Conservation (phyloP, 2,797 vertebrate species). For the Sebastes minor region DNA sequence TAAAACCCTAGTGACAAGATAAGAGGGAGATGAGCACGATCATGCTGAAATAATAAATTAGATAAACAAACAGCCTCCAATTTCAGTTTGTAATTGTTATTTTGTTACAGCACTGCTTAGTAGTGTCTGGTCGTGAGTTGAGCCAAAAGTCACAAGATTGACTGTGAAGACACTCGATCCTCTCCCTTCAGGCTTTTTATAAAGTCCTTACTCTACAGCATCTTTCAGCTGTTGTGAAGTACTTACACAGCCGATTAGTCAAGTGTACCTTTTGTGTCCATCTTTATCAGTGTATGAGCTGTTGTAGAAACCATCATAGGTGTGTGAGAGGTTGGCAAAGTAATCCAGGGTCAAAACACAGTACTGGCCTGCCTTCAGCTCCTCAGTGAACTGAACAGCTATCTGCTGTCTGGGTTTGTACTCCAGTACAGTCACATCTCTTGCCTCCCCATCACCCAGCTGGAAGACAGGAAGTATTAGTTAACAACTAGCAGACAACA, state of each 20-base stretch:
- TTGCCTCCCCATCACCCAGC: constrained; percentile 68
- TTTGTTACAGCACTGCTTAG: not conserved
- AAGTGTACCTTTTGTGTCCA: constrained; percentile 83
- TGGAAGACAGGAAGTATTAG: constrained; percentile 32
- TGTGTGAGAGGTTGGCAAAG: constrained; percentile 86
- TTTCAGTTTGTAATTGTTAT: not conserved
- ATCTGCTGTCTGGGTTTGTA: constrained; percentile 90
- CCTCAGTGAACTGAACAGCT: constrained; percentile 84
- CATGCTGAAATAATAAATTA: not conserved
- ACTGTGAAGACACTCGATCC: not conserved
- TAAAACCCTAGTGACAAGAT: constrained; percentile 82
- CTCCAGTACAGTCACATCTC: constrained; percentile 83
- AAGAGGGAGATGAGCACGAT: not conserved
- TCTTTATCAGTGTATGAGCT: constrained; percentile 86
- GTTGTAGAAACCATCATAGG: constrained; percentile 93
- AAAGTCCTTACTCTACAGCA: not conserved
- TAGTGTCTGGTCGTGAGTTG: not conserved
- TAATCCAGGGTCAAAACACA: constrained; percentile 88
- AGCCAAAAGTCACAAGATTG: not conserved
- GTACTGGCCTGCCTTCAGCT: constrained; percentile 81
- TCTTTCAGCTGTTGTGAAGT: not conserved
- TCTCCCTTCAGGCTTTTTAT: not conserved
- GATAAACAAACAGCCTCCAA: not conserved
- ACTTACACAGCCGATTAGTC: not conserved
- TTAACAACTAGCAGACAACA: not conserved